Conservation (phyloP, 2,113 vertebrate genomes). For the Dasyurus viverrinus region DNA sequence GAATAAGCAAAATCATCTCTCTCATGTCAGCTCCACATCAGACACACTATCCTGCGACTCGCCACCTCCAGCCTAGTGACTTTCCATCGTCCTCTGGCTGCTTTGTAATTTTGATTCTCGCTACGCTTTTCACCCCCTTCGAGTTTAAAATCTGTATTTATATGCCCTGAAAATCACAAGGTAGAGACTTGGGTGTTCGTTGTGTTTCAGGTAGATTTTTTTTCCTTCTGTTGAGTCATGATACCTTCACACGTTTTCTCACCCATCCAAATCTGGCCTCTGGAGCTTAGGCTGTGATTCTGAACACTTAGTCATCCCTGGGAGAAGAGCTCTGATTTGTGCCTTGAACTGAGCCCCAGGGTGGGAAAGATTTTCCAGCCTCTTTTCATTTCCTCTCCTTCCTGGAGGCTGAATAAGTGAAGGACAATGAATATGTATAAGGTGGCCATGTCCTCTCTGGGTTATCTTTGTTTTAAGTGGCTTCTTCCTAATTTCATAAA, state of each 20-base stretch:
- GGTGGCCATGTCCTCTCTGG: background rate
- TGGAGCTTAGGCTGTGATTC: background rate
- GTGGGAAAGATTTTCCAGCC: constrained; percentile 17
- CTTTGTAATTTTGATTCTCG: background rate
- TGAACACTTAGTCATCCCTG: constrained; percentile 37
- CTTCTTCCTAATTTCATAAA: constrained; percentile 43
- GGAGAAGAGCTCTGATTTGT: constrained; percentile 47
- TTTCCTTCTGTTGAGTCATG: background rate
- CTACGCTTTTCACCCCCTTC: background rate
- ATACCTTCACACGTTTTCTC: constrained; percentile 27
- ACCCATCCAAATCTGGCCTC: constrained; percentile 16
- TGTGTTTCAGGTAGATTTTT: background rate
- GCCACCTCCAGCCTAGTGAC: background rate
- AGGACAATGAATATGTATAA: constrained; percentile 54
- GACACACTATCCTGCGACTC: background rate
- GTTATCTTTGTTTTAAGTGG: constrained; percentile 45
- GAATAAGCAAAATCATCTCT: background rate
- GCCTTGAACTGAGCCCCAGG: background rate
- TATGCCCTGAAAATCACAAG: background rate
- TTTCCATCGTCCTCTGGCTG: background rate
- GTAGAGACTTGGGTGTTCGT: background rate
- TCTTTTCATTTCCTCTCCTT: background rate
- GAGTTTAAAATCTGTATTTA: background rate
- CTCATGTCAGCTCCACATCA: background rate
- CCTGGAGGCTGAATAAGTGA: constrained; percentile 29